Conservation (phyloP, 2,113 vertebrate genomes). For the Psilopsiagon aurifrons region DNA sequence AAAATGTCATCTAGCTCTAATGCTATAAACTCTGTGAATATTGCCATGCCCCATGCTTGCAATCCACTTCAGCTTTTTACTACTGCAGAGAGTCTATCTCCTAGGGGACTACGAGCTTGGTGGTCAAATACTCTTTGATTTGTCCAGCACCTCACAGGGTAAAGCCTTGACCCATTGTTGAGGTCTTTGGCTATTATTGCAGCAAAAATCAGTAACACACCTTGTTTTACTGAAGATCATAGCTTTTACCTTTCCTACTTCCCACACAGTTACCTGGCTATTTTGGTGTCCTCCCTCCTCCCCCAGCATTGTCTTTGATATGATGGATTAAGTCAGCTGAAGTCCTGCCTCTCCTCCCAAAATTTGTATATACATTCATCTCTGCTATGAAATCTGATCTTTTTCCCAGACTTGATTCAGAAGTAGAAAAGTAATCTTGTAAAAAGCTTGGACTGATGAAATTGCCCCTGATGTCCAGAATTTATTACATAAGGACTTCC, state of each 20-base stretch:
- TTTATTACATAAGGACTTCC: background rate
- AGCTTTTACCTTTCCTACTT: background rate
- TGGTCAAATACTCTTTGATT: background rate
- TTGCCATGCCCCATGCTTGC: too few species aligned
- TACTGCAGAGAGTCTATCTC: background rate
- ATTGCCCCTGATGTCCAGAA: background rate
- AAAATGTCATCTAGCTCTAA: background rate
- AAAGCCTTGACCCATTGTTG: background rate
- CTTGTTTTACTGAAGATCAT: background rate
- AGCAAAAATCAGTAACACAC: background rate
- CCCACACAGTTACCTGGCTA: background rate
- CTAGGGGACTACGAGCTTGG: background rate
- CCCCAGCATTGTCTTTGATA: background rate
- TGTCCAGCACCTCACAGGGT: background rate
- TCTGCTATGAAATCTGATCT: background rate
- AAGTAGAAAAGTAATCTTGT: background rate
- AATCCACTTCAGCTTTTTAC: background rate
- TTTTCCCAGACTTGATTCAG: background rate
- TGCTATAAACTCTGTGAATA: background rate
- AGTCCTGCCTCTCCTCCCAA: background rate
- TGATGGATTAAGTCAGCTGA: background rate
- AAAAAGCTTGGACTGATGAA: background rate
- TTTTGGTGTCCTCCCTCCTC: background rate
- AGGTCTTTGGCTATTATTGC: background rate
- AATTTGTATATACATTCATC: background rate